Base-by-base conservation (phyloP, 2,797 vertebrate species). In the Echeneis naucrates region DNA sequence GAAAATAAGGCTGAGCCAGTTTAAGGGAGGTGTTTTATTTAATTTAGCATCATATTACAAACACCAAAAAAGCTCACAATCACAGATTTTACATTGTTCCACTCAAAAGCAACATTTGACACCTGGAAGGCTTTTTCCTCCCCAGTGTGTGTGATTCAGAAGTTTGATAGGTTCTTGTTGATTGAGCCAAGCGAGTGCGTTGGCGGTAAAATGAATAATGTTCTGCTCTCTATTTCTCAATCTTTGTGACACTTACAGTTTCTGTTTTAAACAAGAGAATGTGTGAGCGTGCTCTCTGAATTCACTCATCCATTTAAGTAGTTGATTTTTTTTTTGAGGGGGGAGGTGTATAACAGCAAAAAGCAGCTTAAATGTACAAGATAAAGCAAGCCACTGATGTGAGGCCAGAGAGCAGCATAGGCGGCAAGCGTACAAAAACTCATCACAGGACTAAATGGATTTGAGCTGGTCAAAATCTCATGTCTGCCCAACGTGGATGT, bases 381-480 rank as follows among this genome's bases (percentile, higher is more conserved):
- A 79, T 70, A 77, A 84, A 74, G 56, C 52, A 35, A 42, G 53
- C 8, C 9, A 19, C 30, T 30, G 60, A 72, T 61, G 74, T 27
- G 61, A 55, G 40, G 40, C 79, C 61, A 66, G 73, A 48, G 53
- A 72, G 45, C 64, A 67, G 65, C 82, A 61, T 50, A 69, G 68
- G 79, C 81, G 78, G 81, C 81, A 64, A 68, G 53, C 5, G 11
- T 16, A 71, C 71, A 78, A 64, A 73, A 78, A 64, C 58, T 57
- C 66, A 65, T 60, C 64, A 56, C 60, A 60, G 60, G 67, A 78
- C 69, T 77, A 68, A 85, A 78, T 82, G 82, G 81, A 80, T 89
- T 83, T 81, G 26, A 65, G 61, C 56, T 42, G 27, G 52, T 76
- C 58, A 40, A 74, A 67, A 77, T 77, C 70, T 85, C 61, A 40